These are phyloP conservation scores for Leptura quadrifasciata DNA, from an alignment of 2,888 invertebrate genomes.

Conservation along the genomic window DNA sequence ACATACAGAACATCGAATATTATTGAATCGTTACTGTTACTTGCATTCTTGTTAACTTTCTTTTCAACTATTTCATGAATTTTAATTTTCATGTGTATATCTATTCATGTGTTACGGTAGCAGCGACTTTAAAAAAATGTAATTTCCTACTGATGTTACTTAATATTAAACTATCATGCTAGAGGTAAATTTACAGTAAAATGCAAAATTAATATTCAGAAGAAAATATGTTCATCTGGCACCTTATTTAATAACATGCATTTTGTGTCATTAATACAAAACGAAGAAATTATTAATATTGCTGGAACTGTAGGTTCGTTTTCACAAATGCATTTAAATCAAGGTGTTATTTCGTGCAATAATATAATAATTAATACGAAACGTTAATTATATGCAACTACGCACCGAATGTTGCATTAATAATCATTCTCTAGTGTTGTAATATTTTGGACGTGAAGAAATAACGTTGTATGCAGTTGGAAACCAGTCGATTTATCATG, in stretches of 20 bases:
- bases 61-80: background rate
- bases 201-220: background rate
- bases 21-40: background rate
- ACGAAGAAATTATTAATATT: background rate
- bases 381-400: constrained; percentile 21
- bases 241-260: background rate
- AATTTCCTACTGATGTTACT: background rate
- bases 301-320: background rate
- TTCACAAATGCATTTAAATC: background rate
- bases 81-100: background rate
- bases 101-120: background rate
- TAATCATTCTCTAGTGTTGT: background rate
- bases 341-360: constrained; percentile 2
- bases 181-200: background rate
- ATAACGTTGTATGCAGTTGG: background rate
- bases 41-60: constrained; percentile 10
- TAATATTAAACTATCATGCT: background rate
- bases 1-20: background rate
- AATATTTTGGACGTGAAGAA: constrained; percentile 24
- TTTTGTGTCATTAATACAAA: background rate
- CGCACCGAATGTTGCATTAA: constrained; percentile 10
- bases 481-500: background rate
- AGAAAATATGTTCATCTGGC: background rate
- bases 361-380: constrained; percentile 21
- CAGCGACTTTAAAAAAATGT: background rate